Conservation (phyloP, 1,140 invertebrate genomes). For the Sitobion miscanthi region DNA sequence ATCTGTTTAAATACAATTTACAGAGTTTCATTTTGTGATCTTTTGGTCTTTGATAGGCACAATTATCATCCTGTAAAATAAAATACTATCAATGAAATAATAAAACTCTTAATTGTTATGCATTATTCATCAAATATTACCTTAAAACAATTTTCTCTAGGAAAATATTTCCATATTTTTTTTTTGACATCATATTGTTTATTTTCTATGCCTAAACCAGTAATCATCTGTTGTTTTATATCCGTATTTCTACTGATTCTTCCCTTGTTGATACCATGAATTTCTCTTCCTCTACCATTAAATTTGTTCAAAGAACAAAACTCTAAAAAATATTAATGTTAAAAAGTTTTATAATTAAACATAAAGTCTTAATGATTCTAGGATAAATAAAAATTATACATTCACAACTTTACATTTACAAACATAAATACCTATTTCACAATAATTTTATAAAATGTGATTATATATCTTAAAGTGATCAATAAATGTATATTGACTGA, state of each 20-base stretch:
- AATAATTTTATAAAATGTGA: too few relatives aligned
- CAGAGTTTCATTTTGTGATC: conserved; percentile 91
- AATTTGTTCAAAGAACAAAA: background rate
- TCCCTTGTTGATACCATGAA: background rate
- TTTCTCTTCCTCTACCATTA: conserved; percentile 25
- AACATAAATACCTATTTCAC: too few relatives aligned
- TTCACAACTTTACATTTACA: too few relatives aligned
- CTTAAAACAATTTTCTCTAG: conserved; percentile 25
- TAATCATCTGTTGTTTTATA: background rate
- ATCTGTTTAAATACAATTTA: conserved; percentile 95
- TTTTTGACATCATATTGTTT: conserved; percentile 36
- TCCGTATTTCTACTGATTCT: background rate
- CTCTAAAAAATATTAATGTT: background rate
- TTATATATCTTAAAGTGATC: too few relatives aligned
- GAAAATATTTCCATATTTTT: conserved; percentile 53
- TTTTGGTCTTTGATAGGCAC: conserved; percentile 79
- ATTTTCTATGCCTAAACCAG: background rate
- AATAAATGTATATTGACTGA: too few relatives aligned
- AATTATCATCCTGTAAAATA: conserved; percentile 72
- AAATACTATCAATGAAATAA: conserved; percentile 45
- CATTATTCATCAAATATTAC: conserved; percentile 6
- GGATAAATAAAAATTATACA: too few relatives aligned
- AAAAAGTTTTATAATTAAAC: too few relatives aligned
- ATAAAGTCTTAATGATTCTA: too few relatives aligned
- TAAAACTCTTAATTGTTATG: conserved; percentile 48